Evolutionary conservation across 2,797 vertebrate genomes (phyloP).

Genomic region (Setipinna tenuifilis): DNA sequence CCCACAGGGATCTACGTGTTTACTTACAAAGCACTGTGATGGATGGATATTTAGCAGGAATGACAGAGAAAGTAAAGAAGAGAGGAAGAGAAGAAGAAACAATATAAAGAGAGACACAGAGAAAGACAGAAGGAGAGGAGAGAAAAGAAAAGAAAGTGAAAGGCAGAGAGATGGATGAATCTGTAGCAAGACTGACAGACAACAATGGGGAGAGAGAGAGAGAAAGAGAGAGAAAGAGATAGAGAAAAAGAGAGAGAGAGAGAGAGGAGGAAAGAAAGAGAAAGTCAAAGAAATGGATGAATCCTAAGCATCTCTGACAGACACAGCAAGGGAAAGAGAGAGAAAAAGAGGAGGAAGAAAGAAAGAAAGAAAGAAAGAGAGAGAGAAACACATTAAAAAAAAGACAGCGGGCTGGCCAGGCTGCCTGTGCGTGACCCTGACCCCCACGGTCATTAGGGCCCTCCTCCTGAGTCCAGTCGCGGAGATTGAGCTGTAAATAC

Average conservation of each 20-base stretch:
- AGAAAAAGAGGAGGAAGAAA: not conserved
- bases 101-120: too few relatives aligned
- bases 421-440: not conserved
- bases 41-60: too few relatives aligned
- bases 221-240: not conserved
- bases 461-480: not conserved
- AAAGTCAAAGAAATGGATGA: not conserved
- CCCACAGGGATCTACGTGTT: not conserved
- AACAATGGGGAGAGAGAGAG: not conserved
- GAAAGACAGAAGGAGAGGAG: too few relatives aligned
- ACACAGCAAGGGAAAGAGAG: not conserved
- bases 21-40: not conserved
- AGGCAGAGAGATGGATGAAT: not conserved
- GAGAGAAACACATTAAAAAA: not conserved
- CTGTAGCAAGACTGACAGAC: not conserved
- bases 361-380: not conserved
- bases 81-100: too few relatives aligned
- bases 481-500: conserved; percentile 8
- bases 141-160: too few relatives aligned
- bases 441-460: not conserved
- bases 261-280: not conserved
- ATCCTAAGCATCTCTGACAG: not conserved
- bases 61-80: too few relatives aligned
- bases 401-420: not conserved
- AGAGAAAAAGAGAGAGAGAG: not conserved